Evolutionary conservation across 2,113 vertebrate species (phyloP).

Genomic region (Meles meles): DNA sequence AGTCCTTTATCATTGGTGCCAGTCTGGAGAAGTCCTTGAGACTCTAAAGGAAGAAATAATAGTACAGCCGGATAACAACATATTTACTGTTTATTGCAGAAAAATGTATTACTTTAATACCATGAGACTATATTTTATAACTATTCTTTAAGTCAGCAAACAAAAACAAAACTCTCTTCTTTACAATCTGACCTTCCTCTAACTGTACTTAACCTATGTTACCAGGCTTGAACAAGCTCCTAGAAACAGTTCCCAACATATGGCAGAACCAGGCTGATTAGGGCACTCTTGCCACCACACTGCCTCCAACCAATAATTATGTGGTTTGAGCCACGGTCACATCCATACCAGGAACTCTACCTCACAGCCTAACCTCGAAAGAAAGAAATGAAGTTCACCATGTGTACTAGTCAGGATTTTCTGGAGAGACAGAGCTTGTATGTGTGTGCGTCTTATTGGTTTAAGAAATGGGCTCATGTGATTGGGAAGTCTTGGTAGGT

Average conservation of each 20-base stretch:
- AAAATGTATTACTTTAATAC: conserved; percentile 9
- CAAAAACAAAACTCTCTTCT: conserved; percentile 1
- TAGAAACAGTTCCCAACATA: background rate
- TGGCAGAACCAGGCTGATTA: background rate
- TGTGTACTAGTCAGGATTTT: background rate
- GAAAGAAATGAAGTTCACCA: background rate
- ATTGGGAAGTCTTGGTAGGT: background rate
- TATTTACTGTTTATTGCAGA: conserved; percentile 16
- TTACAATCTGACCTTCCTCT: background rate
- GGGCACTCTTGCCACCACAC: background rate
- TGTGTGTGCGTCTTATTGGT: background rate
- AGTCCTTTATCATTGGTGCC: conserved; percentile 25
- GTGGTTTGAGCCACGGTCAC: background rate
- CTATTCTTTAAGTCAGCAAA: conserved; percentile 27
- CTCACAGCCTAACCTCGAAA: background rate
- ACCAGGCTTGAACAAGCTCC: background rate
- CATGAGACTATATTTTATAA: conserved; percentile 22
- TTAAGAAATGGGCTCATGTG: background rate
- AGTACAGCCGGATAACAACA: background rate
- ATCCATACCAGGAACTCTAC: background rate
- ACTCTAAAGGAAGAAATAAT: conserved; percentile 33
- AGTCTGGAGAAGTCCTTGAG: conserved; percentile 20
- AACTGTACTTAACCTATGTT: background rate
- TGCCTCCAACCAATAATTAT: background rate
- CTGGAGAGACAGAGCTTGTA: background rate